Base-by-base conservation (phyloP, 2,113 vertebrate genomes). In the Stomatorhinus ivindoensis region DNA sequence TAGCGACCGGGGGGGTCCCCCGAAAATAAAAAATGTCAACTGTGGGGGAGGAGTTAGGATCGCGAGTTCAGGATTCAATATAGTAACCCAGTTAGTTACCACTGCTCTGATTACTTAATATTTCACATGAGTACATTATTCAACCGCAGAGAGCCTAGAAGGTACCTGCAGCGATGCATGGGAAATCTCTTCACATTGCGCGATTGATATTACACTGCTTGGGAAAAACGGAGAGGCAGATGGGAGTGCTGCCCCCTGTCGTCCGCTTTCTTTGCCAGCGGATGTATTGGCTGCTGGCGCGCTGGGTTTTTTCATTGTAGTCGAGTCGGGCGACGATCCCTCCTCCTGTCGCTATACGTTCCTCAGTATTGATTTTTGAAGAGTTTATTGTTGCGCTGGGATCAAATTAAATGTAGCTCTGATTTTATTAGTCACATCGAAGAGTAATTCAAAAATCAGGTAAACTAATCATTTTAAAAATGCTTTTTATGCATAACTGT, bases 241-340 rank as follows among this genome's bases (percentile, higher is more conserved):
- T 86, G 15, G 31, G 13, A 24, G 85, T 87, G 61, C 83, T 91
- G 87, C 87, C 89, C 42, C 82, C 90, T 90, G 90, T 44, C 46
- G 88, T 27, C 6, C 35, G 19, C 21, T 50, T 24, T 86, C 10
- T 47, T 85, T 48, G 83, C n/a, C 82, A 24, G 19, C 46, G 9
- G 11, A 24, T 46, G 84, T 51, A 27, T 39, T 9, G 48, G 2
- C 24, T 48, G 27, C 73, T 17, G 21, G 10, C 27, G 4, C 24
- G 47, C 50, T 39, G 51, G 13, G 24, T 4, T 87, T 6, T 31
- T 87, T 50, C 85, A 19, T 8, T 24, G 39, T 21, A 39, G 5
- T 55, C 0, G 3, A 17, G 48, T 35, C 11, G 13, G 27, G 50
- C 6, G 39, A 21, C 27, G 27, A 86, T 13, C 3, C n/a, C 4